Conservation (phyloP, 2,888 invertebrate genomes). For the Coleophora deauratella region DNA sequence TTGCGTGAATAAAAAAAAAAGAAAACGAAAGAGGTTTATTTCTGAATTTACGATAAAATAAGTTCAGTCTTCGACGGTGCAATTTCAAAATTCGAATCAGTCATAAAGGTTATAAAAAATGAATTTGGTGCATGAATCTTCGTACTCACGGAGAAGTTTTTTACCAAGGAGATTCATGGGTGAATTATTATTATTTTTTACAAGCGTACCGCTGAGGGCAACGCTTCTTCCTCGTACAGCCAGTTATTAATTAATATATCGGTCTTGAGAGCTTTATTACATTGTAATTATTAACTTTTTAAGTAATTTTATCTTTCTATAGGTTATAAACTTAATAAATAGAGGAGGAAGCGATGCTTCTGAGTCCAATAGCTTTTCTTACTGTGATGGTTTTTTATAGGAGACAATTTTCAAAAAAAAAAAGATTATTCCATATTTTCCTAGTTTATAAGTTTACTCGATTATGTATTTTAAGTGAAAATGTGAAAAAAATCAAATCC, state of each 20-base stretch:
- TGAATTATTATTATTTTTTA: conserved; percentile 16
- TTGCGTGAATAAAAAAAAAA: too few relatives aligned
- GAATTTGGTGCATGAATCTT: too few relatives aligned
- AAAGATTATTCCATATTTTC: conserved; percentile 29
- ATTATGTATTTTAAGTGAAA: conserved; percentile 13
- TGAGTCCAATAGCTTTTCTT: background rate
- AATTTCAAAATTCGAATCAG: conserved; percentile 15
- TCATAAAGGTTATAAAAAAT: conserved; percentile 2
- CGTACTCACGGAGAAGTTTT: too few relatives aligned
- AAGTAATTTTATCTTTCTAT: conserved; percentile 6
- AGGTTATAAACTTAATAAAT: conserved; percentile 3
- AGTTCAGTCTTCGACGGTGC: conserved; percentile 10
- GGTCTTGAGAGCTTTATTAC: conserved; percentile 25
- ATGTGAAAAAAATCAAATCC: conserved; percentile 27
- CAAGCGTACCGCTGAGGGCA: conserved; percentile 16
- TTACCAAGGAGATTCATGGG: conserved; percentile 10
- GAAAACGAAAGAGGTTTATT: too few relatives aligned
- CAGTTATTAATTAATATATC: conserved; percentile 13
- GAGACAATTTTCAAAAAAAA: conserved; percentile 25
- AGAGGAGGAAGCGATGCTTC: conserved; percentile 15
- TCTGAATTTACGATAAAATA: too few relatives aligned
- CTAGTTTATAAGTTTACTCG: conserved; percentile 16
- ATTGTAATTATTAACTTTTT: conserved; percentile 21
- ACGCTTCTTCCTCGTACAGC: conserved; percentile 13
- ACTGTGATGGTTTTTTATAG: conserved; percentile 36